Percentiles rank a stretch among this genome's conserved stretches.
phyloP scores from a whole-genome alignment of 1,140 invertebrate genomes.

The Papilio polyxenes region DNA sequence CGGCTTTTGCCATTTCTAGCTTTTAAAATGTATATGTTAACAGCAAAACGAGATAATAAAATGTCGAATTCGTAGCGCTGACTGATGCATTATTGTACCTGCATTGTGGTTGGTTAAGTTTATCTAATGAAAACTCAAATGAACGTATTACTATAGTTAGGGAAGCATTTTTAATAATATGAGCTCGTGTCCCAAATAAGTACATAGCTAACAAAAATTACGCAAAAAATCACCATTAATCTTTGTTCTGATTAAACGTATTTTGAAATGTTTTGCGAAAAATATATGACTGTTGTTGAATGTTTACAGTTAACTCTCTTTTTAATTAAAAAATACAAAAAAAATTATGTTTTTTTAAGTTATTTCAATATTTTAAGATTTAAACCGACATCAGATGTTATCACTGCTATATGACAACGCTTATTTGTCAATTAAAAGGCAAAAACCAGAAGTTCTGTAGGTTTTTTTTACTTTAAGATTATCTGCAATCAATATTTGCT shows the following conservation, averaged over 20 bases:
- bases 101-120: background rate
- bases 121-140: no score
- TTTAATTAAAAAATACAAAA: background rate
- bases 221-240: no score
- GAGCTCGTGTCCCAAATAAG: no score
- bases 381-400: background rate
- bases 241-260: no score
- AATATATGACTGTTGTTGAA: no score
- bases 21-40: background rate
- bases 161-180: no score
- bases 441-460: background rate
- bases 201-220: no score
- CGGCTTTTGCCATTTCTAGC: slow-evolving; percentile 10
- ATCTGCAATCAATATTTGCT: background rate
- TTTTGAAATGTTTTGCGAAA: no score
- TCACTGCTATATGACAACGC: background rate
- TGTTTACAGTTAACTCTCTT: background rate
- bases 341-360: background rate
- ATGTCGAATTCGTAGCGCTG: background rate
- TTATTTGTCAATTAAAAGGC: slow-evolving; percentile 17
- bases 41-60: slow-evolving; percentile 8
- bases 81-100: background rate
- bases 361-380: background rate
- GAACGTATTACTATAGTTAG: no score
- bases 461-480: background rate